Evolutionary conservation across 2,888 invertebrate genomes (phyloP).

Genomic region (Parapristionchus giblindavisi): DNA sequence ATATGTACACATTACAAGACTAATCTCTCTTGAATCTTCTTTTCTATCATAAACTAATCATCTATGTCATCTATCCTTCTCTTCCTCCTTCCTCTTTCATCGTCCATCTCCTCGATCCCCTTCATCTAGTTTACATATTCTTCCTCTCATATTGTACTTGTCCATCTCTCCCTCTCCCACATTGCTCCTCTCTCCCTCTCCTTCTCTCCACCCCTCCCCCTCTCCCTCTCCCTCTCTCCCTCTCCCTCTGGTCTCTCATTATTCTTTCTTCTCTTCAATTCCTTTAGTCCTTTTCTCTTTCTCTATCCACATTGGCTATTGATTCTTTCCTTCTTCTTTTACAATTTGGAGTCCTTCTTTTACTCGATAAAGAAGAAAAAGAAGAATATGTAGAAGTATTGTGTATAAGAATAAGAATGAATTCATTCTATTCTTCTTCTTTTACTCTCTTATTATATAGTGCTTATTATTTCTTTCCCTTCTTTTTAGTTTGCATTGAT

Average conservation of each 20-base stretch:
- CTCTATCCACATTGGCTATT: slow-evolving; percentile 5
- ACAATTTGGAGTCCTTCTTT: neutral
- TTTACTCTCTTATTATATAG: neutral
- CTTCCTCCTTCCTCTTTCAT: neutral
- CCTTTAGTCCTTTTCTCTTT: slow-evolving; percentile 6
- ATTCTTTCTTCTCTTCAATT: slow-evolving; percentile 20
- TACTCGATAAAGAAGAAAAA: too few species aligned
- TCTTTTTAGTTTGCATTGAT: slow-evolving; percentile 11
- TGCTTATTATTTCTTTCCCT: neutral
- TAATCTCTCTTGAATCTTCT: too few species aligned
- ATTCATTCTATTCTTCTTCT: neutral
- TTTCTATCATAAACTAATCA: too few species aligned
- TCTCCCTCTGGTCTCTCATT: neutral
- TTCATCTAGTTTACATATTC: neutral
- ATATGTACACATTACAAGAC: too few species aligned
- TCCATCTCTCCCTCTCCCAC: neutral
- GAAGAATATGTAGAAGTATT: too few species aligned
- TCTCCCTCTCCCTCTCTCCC: too few species aligned
- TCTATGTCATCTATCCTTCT: neutral
- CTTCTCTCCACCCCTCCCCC: neutral
- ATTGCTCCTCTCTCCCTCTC: neutral
- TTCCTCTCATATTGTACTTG: neutral
- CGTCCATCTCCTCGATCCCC: neutral
- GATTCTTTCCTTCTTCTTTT: neutral
- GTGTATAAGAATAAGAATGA: too few species aligned